Percentiles rank a stretch among this genome's conserved stretches.
phyloP scores from a whole-genome alignment of 1,140 invertebrate species.

The Dendroctonus valens region DNA sequence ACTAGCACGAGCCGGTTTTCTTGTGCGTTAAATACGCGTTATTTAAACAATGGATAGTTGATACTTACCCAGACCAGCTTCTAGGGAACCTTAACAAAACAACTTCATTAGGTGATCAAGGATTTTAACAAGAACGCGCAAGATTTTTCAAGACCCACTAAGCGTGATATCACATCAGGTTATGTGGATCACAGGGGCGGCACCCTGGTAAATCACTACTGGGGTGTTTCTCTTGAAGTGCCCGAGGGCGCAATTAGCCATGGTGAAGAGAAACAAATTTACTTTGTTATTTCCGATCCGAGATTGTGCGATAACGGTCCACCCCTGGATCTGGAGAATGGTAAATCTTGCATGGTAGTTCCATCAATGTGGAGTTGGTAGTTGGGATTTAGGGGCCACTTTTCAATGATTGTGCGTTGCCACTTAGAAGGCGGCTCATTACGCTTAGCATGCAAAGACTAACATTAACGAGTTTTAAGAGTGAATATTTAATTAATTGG shows the following conservation, averaged over 20 bases:
- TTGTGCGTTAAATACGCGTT: no score
- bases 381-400: no score
- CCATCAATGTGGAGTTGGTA: no score
- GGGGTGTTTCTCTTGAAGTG: slow-evolving; percentile 86
- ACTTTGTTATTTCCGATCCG: slow-evolving; percentile 86
- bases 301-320: slow-evolving; percentile 70
- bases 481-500: no score
- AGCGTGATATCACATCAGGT: slow-evolving; percentile 59
- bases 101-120: slow-evolving; percentile 14
- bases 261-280: slow-evolving; percentile 84
- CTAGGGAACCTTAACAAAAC: no score
- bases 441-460: no score
- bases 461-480: no score
- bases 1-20: no score
- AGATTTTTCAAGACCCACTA: slow-evolving; percentile 42
- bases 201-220: slow-evolving; percentile 77
- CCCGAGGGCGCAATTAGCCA: slow-evolving; percentile 81
- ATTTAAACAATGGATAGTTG: no score
- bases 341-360: slow-evolving; percentile 56
- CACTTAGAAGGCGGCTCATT: no score
- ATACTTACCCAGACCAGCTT: no score
- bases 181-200: slow-evolving; percentile 78
- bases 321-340: slow-evolving; percentile 84
- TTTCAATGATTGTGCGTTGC: no score
- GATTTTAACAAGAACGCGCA: slow-evolving; percentile 37